phyloP scores from a whole-genome alignment of 2,888 invertebrate genomes.

The Acanthosepion lycidas region DNA sequence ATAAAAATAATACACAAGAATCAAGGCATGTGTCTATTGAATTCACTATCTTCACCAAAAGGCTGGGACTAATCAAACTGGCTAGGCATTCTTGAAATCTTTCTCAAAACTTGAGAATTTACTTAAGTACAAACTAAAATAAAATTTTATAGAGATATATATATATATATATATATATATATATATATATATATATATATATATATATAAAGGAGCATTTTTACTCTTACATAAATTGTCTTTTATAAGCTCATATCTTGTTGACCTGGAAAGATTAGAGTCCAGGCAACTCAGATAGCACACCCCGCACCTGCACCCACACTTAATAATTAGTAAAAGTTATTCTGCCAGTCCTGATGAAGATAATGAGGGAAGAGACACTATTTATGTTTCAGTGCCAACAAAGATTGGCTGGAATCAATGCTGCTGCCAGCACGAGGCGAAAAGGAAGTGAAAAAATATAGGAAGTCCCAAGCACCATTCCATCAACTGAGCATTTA shows the following conservation, averaged over 20 bases:
- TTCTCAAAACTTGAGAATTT: no score
- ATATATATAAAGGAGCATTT: background rate
- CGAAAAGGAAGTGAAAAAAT: background rate
- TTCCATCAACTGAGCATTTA: constrained; percentile 33
- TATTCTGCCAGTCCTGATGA: background rate
- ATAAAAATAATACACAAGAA: background rate
- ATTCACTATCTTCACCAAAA: background rate
- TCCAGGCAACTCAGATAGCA: background rate
- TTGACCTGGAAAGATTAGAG: background rate
- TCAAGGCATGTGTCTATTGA: background rate
- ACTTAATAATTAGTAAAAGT: background rate
- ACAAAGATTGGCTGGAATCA: background rate
- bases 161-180: no score
- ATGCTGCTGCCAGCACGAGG: background rate
- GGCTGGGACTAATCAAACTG: background rate
- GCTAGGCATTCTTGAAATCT: no score
- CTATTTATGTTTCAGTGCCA: background rate
- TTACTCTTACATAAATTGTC: background rate
- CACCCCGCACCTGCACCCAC: background rate
- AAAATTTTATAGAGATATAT: no score
- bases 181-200: no score
- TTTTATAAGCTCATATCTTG: background rate
- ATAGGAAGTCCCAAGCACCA: constrained; percentile 22
- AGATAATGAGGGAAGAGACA: background rate
- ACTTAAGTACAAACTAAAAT: background rate